Conservation (phyloP, 2,888 invertebrate species). For the Congeria kusceri region DNA sequence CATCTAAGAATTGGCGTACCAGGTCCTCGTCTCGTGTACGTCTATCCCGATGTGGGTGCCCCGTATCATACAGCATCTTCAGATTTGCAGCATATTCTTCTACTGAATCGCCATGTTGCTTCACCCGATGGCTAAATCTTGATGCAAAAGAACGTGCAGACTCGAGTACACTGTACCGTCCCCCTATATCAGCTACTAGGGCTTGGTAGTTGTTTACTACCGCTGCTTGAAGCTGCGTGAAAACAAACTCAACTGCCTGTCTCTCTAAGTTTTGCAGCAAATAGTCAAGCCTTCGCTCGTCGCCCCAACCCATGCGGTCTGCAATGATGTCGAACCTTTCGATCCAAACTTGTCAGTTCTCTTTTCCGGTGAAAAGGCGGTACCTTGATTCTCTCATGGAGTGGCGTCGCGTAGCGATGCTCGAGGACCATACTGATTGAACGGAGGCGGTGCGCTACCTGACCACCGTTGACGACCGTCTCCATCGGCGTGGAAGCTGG, state of each 20-base stretch:
- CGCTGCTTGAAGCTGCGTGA: neutral
- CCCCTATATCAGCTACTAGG: neutral
- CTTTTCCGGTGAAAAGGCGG: neutral
- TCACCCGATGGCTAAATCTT: neutral
- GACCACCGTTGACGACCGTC: too few species aligned
- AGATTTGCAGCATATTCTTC: slow-evolving; percentile 3
- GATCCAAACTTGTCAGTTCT: neutral
- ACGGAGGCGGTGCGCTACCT: too few species aligned
- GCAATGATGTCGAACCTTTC: neutral
- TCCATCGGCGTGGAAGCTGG: too few species aligned
- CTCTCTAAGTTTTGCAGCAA: slow-evolving; percentile 2
- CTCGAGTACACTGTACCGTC: slow-evolving; percentile 9
- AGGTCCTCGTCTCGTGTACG: slow-evolving; percentile 7
- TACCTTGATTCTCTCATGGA: neutral
- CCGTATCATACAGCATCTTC: slow-evolving; percentile 11
- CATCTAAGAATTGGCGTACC: slow-evolving; percentile 2
- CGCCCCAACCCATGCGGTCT: neutral
- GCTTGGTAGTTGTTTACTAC: neutral
- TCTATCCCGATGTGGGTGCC: neutral
- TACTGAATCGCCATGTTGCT: neutral
- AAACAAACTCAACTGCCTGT: slow-evolving; percentile 5
- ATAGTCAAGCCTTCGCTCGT: neutral
- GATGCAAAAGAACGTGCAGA: slow-evolving; percentile 5
- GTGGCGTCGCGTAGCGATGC: too few species aligned
- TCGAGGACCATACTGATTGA: too few species aligned